Percentiles rank a stretch among this genome's conserved stretches.
phyloP scores from a whole-genome alignment of 2,113 vertebrate genomes.

The Myiopsitta monachus region DNA sequence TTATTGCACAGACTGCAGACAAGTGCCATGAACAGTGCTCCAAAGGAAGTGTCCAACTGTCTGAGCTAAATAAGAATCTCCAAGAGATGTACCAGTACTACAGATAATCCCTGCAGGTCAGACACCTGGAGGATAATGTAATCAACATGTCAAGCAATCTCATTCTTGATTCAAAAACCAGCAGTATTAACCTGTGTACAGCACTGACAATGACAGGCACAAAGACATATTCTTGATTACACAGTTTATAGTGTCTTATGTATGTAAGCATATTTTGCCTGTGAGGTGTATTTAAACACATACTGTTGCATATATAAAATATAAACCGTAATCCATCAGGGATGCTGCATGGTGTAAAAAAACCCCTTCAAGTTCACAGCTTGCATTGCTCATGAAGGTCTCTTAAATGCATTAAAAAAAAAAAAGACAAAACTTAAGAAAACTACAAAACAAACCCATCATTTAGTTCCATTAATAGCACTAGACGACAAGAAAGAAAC shows the following conservation, averaged over 20 bases:
- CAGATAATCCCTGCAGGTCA: not conserved
- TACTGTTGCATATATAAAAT: not conserved
- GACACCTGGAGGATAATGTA: not conserved
- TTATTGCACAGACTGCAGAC: not conserved
- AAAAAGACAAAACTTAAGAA: not conserved
- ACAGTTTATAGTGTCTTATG: not conserved
- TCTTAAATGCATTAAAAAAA: not conserved
- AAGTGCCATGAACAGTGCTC: not conserved
- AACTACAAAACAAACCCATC: not conserved
- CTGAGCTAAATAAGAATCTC: not conserved
- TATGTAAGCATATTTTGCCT: not conserved
- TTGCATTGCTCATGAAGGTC: not conserved
- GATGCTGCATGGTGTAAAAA: not conserved
- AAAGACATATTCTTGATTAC: not conserved
- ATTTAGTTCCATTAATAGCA: not conserved
- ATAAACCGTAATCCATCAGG: not conserved
- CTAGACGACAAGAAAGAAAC: not conserved
- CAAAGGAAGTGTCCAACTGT: not conserved
- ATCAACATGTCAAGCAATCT: not conserved
- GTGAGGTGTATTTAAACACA: not conserved
- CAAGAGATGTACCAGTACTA: not conserved
- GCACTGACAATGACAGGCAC: not conserved
- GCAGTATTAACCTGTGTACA: not conserved
- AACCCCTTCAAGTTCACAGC: not conserved
- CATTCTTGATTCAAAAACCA: not conserved